Base-by-base conservation (phyloP, 2,113 vertebrate genomes). In the Glareola pratincola region DNA sequence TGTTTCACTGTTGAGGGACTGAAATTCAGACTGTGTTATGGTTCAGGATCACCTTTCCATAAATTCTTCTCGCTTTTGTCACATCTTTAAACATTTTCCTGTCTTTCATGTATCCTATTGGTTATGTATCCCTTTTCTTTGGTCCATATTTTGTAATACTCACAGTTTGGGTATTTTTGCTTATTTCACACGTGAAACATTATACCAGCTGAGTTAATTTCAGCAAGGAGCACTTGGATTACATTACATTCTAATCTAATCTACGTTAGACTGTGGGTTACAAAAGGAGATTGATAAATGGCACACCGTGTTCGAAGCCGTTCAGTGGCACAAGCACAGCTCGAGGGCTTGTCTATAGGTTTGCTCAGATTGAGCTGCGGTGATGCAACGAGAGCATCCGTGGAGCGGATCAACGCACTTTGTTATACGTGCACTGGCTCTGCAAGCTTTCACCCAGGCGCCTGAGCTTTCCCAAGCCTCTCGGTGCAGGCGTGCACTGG, bases 111-210 rank as follows among this genome's bases (percentile, higher is more conserved):
- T 63, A 32, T n/a, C 32, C 20, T 39, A 23, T 71, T 50, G 32
- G 29, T 85, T 39, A 82, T 23, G 37, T 26, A 6, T 43, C 37
- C 24, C 34, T 66, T 92, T 84, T 53, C 30, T 69, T 74, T 77
- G 24, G 5, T 76, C 19, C 19, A 24, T 32, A 69, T 80, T 86
- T 66, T 77, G 15, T 64, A 43, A 68, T 80, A 48, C 22, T 57
- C 53, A 36, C 68, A 64, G 36, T 53, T 15, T 43, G 34, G 34
- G 34, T 32, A 41, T 39, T 92, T 91, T 86, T 83, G 18, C 21
- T 68, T 57, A 11, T 32, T 53, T 21, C 51, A 16, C 9, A 27
- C 0, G 0, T 53, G 27, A 84, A 83, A 53, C 4, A 4, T 90
- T 51, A 10, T 23, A 47, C 9, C n/a, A 60, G 10, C 19, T 69